These are phyloP conservation scores for Autographa pulchrina DNA, from an alignment of 2,888 invertebrate genomes.

Conservation along the genomic window DNA sequence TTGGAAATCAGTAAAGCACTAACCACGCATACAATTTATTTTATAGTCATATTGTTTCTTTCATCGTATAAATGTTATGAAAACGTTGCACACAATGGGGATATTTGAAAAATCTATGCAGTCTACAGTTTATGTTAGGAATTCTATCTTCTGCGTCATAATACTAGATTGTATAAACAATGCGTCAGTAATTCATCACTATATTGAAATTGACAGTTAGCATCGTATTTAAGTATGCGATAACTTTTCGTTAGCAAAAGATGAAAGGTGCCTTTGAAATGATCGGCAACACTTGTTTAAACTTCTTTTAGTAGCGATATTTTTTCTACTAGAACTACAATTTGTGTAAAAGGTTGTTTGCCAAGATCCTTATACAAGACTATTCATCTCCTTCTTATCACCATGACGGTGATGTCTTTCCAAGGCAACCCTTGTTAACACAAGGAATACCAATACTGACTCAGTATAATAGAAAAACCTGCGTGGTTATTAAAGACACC, in stretches of 20 bases:
- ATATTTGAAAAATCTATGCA: not conserved
- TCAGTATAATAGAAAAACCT: no score
- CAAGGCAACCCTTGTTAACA: no score
- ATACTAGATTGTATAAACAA: slow-evolving; percentile 16
- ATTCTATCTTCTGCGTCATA: not conserved
- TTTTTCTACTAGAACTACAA: not conserved
- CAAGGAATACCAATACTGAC: no score
- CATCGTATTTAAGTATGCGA: not conserved
- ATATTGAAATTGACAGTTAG: not conserved
- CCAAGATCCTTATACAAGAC: not conserved
- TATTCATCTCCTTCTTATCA: no score
- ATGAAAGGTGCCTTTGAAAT: not conserved
- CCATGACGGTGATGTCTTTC: no score
- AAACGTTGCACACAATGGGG: slow-evolving; percentile 18
- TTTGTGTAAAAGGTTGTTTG: not conserved
- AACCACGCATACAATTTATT: slow-evolving; percentile 10
- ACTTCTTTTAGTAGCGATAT: not conserved
- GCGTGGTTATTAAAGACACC: no score
- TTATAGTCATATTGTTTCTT: slow-evolving; percentile 28
- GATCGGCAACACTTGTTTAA: not conserved
- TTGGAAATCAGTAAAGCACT: slow-evolving; percentile 1
- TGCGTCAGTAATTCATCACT: slow-evolving; percentile 9
- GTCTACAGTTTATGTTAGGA: slow-evolving; percentile 9
- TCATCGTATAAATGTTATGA: slow-evolving; percentile 21
- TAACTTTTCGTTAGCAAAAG: not conserved